Evolutionary conservation across 37 sponge, comb jelly and placozoan species (phyloP).

Genomic region (Ianthella basta): DNA sequence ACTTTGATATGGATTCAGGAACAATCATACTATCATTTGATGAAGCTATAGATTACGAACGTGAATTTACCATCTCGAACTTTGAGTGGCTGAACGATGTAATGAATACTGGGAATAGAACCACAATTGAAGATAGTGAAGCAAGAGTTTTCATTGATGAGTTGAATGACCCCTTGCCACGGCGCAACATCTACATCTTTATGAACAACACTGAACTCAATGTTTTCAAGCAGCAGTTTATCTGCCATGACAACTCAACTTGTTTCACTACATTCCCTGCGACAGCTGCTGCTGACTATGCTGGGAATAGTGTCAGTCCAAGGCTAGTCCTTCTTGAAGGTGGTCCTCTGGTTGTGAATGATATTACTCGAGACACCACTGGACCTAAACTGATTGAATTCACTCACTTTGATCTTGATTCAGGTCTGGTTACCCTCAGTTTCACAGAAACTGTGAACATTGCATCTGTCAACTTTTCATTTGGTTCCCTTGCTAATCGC

Average conservation of each 20-base stretch:
- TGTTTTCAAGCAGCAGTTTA: slow-evolving; percentile 63
- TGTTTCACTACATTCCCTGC: slow-evolving; percentile 64
- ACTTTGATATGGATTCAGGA: slow-evolving; percentile 82
- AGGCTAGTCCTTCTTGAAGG: background rate
- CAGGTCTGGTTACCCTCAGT: slow-evolving; percentile 52
- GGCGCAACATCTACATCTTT: slow-evolving; percentile 41
- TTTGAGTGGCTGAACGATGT: slow-evolving; percentile 4
- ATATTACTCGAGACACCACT: slow-evolving; percentile 66
- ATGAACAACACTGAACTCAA: slow-evolving; percentile 67
- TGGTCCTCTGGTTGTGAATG: slow-evolving; percentile 22
- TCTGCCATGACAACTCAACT: slow-evolving; percentile 53
- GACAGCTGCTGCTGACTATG: background rate
- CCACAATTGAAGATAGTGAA: background rate
- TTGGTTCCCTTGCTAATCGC: slow-evolving; percentile 35
- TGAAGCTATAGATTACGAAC: slow-evolving; percentile 58
- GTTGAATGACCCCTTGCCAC: background rate
- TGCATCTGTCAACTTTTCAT: slow-evolving; percentile 52
- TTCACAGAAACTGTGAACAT: slow-evolving; percentile 85
- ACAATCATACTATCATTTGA: slow-evolving; percentile 47
- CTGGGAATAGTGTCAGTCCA: background rate
- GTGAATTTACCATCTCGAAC: background rate
- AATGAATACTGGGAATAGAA: background rate
- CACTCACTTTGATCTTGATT: slow-evolving; percentile 67
- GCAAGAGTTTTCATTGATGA: slow-evolving; percentile 4
- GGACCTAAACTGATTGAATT: slow-evolving; percentile 59